These are phyloP conservation scores for Nannobrachium achirus DNA, from an alignment of 2,113 vertebrate genomes.

Conservation along the genomic window DNA sequence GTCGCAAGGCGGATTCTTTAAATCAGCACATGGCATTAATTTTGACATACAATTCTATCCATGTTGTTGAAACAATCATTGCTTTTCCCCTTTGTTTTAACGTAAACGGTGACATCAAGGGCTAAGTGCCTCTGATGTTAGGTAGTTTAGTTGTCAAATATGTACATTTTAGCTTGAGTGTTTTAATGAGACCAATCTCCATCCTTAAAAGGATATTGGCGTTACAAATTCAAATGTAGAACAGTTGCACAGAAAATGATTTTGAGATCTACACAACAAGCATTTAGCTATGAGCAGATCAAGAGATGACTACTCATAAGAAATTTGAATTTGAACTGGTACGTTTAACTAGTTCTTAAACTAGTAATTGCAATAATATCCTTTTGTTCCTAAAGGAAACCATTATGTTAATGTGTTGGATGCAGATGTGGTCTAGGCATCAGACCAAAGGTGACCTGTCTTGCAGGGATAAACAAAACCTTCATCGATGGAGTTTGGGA, in stretches of 20 bases:
- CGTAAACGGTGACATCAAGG: slow-evolving; percentile 47
- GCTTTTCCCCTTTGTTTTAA: slow-evolving; percentile 26
- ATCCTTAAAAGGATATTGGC: slow-evolving; percentile 60
- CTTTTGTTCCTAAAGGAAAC: slow-evolving; percentile 47
- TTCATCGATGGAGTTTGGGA: slow-evolving; percentile 45
- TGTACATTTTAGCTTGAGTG: slow-evolving; percentile 35
- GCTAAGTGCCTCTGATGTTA: slow-evolving; percentile 51
- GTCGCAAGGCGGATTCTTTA: slow-evolving; percentile 55
- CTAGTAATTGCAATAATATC: slow-evolving; percentile 44
- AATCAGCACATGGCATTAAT: slow-evolving; percentile 33
- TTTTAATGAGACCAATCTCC: slow-evolving; percentile 48
- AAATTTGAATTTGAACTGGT: slow-evolving; percentile 53
- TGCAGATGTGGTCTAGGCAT: slow-evolving; percentile 23
- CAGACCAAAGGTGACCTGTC: slow-evolving; percentile 42
- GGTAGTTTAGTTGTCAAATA: slow-evolving; percentile 59
- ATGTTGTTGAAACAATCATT: slow-evolving; percentile 43
- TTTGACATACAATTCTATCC: slow-evolving; percentile 47
- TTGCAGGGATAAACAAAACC: slow-evolving; percentile 48
- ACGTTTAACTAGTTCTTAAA: slow-evolving; percentile 38
- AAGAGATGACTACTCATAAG: slow-evolving; percentile 5
- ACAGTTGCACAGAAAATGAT: slow-evolving; percentile 35
- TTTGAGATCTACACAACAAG: slow-evolving; percentile 28
- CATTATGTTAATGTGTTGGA: slow-evolving; percentile 14
- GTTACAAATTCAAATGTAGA: slow-evolving; percentile 61
- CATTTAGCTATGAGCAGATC: slow-evolving; percentile 14